Conservation (phyloP, 2,113 vertebrate genomes). For the Tauraco erythrolophus region DNA sequence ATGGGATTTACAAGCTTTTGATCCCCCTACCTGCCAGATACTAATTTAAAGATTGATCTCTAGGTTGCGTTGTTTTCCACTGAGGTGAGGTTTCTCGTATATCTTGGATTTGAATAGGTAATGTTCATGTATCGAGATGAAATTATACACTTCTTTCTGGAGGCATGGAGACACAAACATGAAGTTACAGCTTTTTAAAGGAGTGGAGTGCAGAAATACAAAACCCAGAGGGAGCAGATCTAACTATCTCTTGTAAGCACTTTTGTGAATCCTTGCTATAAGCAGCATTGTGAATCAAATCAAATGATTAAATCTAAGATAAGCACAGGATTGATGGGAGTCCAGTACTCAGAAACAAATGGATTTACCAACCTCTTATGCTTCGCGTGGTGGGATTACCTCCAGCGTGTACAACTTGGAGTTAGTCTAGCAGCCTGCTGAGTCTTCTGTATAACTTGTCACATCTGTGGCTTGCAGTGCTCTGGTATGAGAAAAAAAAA, state of each 20-base stretch:
- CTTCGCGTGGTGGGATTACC: background rate
- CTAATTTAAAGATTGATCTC: background rate
- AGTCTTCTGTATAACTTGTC: background rate
- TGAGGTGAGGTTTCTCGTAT: background rate
- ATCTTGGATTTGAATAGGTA: background rate
- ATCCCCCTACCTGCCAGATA: background rate
- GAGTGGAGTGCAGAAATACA: background rate
- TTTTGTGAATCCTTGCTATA: background rate
- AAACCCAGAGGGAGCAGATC: background rate
- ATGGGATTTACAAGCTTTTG: background rate
- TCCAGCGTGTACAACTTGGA: background rate
- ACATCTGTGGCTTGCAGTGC: background rate
- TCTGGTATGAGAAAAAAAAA: background rate
- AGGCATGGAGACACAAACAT: background rate
- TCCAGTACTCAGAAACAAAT: background rate
- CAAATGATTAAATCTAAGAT: background rate
- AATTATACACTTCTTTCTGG: background rate
- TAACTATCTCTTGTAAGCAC: background rate
- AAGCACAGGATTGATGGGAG: background rate
- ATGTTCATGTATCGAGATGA: background rate
- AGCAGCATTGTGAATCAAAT: background rate
- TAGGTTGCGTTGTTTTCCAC: background rate
- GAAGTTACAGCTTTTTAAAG: background rate
- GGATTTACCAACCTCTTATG: background rate
- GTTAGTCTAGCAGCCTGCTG: background rate